phyloP scores from a whole-genome alignment of 2,113 vertebrate species.

The Scalopus aquaticus region DNA sequence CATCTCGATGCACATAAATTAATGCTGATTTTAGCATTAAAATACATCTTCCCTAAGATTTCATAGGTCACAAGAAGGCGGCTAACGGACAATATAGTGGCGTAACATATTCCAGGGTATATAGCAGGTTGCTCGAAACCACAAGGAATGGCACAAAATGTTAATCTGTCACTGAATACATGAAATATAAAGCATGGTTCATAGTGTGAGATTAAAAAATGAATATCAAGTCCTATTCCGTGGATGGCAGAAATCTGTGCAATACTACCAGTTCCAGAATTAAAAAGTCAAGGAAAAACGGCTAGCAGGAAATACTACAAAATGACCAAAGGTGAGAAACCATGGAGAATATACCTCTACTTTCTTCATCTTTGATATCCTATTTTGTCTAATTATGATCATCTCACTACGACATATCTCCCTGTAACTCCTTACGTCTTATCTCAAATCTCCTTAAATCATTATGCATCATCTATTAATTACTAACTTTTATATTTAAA shows the following conservation, averaged over 20 bases:
- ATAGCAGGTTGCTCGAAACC: slow-evolving; percentile 27
- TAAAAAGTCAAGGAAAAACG: not conserved
- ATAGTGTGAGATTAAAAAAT: slow-evolving; percentile 30
- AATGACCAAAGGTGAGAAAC: not conserved
- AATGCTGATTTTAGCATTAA: slow-evolving; percentile 63
- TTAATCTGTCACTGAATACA: slow-evolving; percentile 52
- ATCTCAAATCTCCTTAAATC: not conserved
- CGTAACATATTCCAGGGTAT: slow-evolving; percentile 18
- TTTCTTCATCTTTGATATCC: not conserved
- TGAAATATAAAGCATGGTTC: slow-evolving; percentile 13
- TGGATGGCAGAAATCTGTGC: not conserved
- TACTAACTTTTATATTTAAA: slow-evolving; percentile 12
- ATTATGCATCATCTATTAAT: not conserved
- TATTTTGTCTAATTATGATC: not conserved
- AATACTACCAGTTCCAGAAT: not conserved
- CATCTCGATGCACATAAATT: slow-evolving; percentile 67
- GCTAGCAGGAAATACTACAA: too few species aligned
- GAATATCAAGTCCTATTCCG: slow-evolving; percentile 7
- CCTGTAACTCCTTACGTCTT: not conserved
- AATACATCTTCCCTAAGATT: slow-evolving; percentile 58
- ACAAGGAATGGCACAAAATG: slow-evolving; percentile 39
- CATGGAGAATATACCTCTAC: not conserved
- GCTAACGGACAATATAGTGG: not conserved
- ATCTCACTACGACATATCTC: not conserved
- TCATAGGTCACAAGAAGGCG: slow-evolving; percentile 40